Evolutionary conservation across 2,797 vertebrate genomes (phyloP), one percentile per base, ranked within the genome.

Genomic region (Hippocampus kuda): DNA sequence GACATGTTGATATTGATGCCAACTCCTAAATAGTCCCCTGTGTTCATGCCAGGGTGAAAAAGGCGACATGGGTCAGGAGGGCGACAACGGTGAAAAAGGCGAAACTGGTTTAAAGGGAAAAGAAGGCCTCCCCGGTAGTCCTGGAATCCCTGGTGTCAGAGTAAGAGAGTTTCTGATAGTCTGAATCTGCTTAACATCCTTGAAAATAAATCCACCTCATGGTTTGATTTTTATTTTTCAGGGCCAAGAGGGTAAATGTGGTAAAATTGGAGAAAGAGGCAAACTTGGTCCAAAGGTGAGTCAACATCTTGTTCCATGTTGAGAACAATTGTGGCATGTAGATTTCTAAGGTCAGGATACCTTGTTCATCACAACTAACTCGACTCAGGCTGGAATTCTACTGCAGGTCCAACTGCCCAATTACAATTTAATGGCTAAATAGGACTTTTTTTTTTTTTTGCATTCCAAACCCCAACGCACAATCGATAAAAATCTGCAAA

Each of bases 171-270:
- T 65, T 64, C 5, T 57, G 2, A 2, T 53, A n/a, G 4, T 13
- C 20, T 42, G 24, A 20, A 62, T 27, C 0, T 1, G 53, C 10
- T 4, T 1, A 38, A 56, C 3, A 9, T 41, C 9, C 12, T 67
- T n/a, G 1, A 54, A 34, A 34, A 34, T 6, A 34, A 54, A 54
- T 54, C 10, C 53, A 12, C n/a, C 22, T 54, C 53, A 54, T n/a
- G 51, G 8, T 65, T 73, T 57, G 38, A 18, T 64, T 67, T 72
- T 75, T 24, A 59, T 46, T 72, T 24, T 72, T 12, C 73, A 98
- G 96, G 97, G 96, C 75, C 93, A 91, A 66, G 97, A 99, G 91
- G 97, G 97, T 53, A 98, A 96, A 86, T 88, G 94, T 72, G 97
- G 97, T 77, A 96, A 92, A 85, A 91, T 93, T 60, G 97, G 97